Conservation (phyloP, 64 coral and sea anemone species). For the Exaiptasia diaphana region DNA sequence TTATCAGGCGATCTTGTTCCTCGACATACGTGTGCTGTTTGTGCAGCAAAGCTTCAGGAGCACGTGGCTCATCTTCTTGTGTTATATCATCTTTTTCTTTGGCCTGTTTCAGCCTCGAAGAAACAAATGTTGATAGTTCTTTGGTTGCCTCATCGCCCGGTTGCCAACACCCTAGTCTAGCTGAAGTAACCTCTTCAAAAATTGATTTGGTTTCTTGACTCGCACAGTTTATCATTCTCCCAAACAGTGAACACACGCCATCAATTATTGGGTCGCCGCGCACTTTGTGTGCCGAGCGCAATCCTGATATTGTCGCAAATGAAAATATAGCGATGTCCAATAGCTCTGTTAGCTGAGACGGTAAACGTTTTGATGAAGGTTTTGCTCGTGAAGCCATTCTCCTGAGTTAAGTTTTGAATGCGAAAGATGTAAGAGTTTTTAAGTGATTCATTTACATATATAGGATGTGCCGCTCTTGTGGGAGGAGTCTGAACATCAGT, state of each 20-base stretch:
- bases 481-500: neutral
- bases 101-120: neutral
- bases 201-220: neutral
- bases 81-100: neutral
- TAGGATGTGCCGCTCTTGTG: neutral
- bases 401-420: too few species aligned
- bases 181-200: neutral
- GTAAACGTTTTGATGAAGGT: neutral
- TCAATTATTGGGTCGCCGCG: slow-evolving; percentile 6
- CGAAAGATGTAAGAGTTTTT: too few species aligned
- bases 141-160: neutral
- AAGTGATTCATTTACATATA: too few species aligned
- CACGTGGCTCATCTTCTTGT: neutral
- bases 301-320: neutral
- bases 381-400: neutral
- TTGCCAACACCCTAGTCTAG: neutral
- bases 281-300: neutral
- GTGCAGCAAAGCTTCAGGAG: neutral
- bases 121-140: neutral
- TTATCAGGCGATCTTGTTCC: neutral
- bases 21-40: neutral
- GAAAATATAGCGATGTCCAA: slow-evolving; percentile 13
- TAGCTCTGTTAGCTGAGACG: neutral
- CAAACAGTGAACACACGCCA: slow-evolving; percentile 8
- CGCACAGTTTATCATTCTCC: neutral